Evolutionary conservation across 30 jellyfish, hydroid and myxozoan genomes (phyloP), one percentile per base, ranked within the genome.

Genomic region (Sanderia malayensis): DNA sequence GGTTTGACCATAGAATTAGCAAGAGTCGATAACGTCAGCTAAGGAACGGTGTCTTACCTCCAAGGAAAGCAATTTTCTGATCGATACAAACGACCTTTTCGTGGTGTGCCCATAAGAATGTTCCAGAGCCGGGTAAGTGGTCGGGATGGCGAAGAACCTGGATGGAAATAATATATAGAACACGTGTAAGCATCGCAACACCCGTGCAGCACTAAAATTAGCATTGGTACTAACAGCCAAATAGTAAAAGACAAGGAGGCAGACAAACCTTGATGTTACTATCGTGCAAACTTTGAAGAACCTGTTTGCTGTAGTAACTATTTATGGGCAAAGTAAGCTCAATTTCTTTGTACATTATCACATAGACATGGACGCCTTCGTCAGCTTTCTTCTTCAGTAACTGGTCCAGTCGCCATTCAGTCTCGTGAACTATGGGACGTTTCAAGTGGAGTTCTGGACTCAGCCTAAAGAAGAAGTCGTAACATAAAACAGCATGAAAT

Each of bases 71-170:
- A 31, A 89, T 64, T 70, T 82, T 72, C 67, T 89, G 97, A 60
- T 89, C 97, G 49, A 89, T 76, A 79, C 95, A 82, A 47, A 89
- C 97, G 13, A 89, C 67, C 65, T 89, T 89, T 68, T 89, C 97
- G 55, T 89, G 97, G 44, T 89, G 97, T 6, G 97, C 95, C 97
- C 97, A 89, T 21, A 74, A 57, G 37, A 74, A 78, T 1, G 95
- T 83, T 32, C 94, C 97, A 31, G 52, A 37, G 13, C 88, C 86
- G 0, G 87, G 91, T 2, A 74, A 25, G 44, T 82, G 95, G 46
- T 89, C 97, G 20, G 97, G 97, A 58, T 89, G 97, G 0, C 97
- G 94, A 20, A 89, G 66, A 0, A 89, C 95, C 97, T 89, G 3
- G 15, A 37, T 18, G 27, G 26, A 24, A 76, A n/a, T n/a, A n/a